A percentile compares a stretch with the other conserved stretches of the same genome.
These are phyloP conservation scores for Melanostoma scalare DNA, from an alignment of 2,888 invertebrate species.

Conservation along the genomic window DNA sequence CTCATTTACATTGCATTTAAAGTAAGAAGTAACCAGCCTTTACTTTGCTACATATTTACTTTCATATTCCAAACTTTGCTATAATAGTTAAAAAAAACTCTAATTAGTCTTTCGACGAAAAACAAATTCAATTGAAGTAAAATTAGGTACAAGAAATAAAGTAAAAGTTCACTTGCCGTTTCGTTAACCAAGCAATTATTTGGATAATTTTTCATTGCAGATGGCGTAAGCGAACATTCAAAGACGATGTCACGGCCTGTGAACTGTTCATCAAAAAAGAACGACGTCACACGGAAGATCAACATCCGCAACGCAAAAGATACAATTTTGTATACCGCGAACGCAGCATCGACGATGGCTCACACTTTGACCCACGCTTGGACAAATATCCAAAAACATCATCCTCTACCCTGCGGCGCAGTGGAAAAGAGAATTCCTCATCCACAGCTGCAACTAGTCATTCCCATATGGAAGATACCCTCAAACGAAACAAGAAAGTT, in stretches of 20 bases:
- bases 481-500: slow-evolving; percentile 84
- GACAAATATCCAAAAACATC: slow-evolving; percentile 84
- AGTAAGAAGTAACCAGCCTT: too few relatives aligned
- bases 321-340: slow-evolving; percentile 84
- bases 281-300: slow-evolving; percentile 87
- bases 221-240: slow-evolving; percentile 82
- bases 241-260: slow-evolving; percentile 88
- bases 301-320: slow-evolving; percentile 82
- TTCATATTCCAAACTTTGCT: too few relatives aligned
- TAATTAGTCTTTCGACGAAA: too few relatives aligned
- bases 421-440: slow-evolving; percentile 69
- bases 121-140: too few relatives aligned
- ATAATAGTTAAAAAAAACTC: too few relatives aligned
- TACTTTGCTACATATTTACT: too few relatives aligned
- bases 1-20: too few relatives aligned
- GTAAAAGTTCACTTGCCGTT: not conserved
- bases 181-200: slow-evolving; percentile 36
- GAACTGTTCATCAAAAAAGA: slow-evolving; percentile 89
- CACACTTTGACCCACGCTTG: slow-evolving; percentile 85
- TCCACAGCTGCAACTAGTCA: slow-evolving; percentile 56
- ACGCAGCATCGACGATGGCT: slow-evolving; percentile 86
- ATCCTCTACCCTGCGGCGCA: slow-evolving; percentile 78
- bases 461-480: slow-evolving; percentile 75
- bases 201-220: slow-evolving; percentile 68
- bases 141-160: too few relatives aligned